Evolutionary conservation across 2,113 vertebrate species (phyloP), one percentile per base, ranked within the genome.

Genomic region (Ptyas mucosa): DNA sequence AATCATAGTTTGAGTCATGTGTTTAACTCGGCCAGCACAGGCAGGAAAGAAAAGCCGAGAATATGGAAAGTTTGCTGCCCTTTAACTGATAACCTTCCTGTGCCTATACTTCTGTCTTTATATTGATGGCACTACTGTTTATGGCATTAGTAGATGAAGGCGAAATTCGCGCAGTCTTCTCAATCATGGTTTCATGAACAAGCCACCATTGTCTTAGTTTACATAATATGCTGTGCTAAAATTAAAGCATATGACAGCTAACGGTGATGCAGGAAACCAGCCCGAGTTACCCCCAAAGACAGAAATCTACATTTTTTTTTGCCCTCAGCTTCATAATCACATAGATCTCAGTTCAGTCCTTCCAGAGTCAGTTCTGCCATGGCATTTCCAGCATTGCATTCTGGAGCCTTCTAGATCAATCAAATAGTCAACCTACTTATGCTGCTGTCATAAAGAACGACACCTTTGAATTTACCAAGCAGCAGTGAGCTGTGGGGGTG

Each of bases 401-500:
- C 61, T 90, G 53, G 90, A 91, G 89, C 24, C 0, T 85, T 93
- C 90, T 94, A 89, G 94, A 94, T 21, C 91, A 88, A 51, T 91
- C 91, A 92, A 26, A 94, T 95, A 95, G 87, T 3, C 34, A 95
- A 57, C 64, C 0, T 26, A 49, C 61, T 94, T 89, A 91, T 93
- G 92, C 93, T 54, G 91, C 93, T 7, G 21, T 61, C 14, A 93
- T 87, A 90, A 91, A 93, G 92, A 94, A 94, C 89, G 75, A 52
- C n/a, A 0, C 58, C 85, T 91, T 95, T 89, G 57, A 94, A 91
- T 92, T 93, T 93, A 96, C 93, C 88, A 93, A 93, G 95, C 95
- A 95, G 89, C 95, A 91, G 85, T 86, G 75, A 95, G 88, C 89
- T 69, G 91, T 90, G 29, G 94, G 89, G 85, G 86, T 53, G 91